Evolutionary conservation across 2,797 vertebrate genomes (phyloP), one percentile per base, ranked within the genome.

Genomic region (Rhinogobio ventralis): DNA sequence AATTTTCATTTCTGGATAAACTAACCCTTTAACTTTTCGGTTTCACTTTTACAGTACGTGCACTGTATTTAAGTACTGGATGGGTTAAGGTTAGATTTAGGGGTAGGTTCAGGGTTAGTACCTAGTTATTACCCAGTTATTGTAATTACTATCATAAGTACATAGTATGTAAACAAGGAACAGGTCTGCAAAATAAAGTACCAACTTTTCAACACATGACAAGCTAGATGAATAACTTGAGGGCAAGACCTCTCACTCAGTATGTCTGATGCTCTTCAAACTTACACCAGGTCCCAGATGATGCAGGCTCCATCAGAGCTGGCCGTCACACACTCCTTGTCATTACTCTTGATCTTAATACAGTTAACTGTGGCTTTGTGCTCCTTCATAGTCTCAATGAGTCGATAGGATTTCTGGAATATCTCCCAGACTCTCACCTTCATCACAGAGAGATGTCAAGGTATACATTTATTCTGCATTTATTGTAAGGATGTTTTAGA

Each of bases 201-300:
- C 39, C 39, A 9, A 39, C 39, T 42, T 42, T 57, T 11, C 1
- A 57, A n/a, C 55, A 57, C 20, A n/a, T n/a, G 55, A 13, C 23
- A 77, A 25, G 55, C 1, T 62, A 79, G 25, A 66, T 25, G 17
- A 64, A 79, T 79, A 79, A 33, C 53, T 19, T 42, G 8, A 60
- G 55, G 23, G 23, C 0, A 28, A 42, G n/a, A 77, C 13, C 14
- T 51, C 42, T 79, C 39, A 7, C 25, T 19, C 66, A 55, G 30
- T 28, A 23, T 17, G 23, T 51, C 9, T 74, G 20, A 83, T 75
- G 78, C 67, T 25, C 1, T 67, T 55, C 39, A 15, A 13, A 91
- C 97, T 95, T 92, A 99, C 98, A 94, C 92, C 0, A 98, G 85
- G 91, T 98, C 97, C 98, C 97, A 99, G 88, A 97, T 94, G 92